These are phyloP conservation scores for Dolichomitus sp. DNA, from an alignment of 2,888 invertebrate species.

Conservation along the genomic window DNA sequence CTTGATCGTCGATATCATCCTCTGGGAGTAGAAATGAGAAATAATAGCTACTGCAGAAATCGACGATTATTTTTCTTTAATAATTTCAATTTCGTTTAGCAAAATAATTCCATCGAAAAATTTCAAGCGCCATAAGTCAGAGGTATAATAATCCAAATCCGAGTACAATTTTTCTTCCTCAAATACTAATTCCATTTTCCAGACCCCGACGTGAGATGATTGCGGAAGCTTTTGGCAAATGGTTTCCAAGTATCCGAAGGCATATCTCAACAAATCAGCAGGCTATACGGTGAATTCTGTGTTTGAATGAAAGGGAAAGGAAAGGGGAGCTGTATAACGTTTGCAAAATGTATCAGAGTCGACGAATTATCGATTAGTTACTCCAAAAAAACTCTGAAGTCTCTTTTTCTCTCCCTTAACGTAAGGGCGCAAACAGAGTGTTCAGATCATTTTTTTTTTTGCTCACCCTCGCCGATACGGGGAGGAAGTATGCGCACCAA, in stretches of 20 bases:
- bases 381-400: constrained; percentile 1
- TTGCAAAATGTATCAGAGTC: constrained; percentile 32
- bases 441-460: background rate
- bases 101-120: background rate
- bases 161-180: background rate
- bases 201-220: constrained; percentile 21
- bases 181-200: constrained; percentile 5
- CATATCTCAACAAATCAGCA: background rate
- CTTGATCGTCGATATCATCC: constrained; percentile 23
- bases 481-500: constrained; percentile 28
- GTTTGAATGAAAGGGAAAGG: background rate
- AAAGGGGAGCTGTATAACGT: background rate
- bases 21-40: background rate
- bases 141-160: background rate
- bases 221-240: constrained; percentile 32
- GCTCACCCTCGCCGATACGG: constrained; percentile 4
- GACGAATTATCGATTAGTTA: constrained; percentile 44
- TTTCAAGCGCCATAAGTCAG: background rate
- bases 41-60: background rate
- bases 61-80: constrained; percentile 2
- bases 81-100: background rate
- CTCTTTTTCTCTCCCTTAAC: constrained; percentile 1
- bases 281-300: background rate
- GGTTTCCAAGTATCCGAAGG: background rate
- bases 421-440: constrained; percentile 16